These are phyloP conservation scores for Nanorana parkeri DNA, from an alignment of 2,113 vertebrate genomes.

Conservation along the genomic window DNA sequence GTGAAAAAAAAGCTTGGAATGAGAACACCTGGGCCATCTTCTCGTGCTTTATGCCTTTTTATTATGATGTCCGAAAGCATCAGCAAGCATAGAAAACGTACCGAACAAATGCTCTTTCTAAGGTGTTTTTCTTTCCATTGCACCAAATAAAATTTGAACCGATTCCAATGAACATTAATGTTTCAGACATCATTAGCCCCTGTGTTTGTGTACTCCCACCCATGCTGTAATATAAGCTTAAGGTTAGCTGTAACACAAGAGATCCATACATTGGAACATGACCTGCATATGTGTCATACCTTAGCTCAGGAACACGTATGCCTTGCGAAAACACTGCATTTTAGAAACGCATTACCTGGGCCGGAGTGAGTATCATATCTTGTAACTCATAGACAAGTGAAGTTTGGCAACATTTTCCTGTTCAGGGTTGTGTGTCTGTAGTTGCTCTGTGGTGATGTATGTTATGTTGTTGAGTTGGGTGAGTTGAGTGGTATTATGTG, in stretches of 20 bases:
- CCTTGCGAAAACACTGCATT: constrained; percentile 55
- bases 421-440: no score
- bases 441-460: no score
- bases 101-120: constrained; percentile 60
- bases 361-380: constrained; percentile 62
- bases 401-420: constrained; percentile 53
- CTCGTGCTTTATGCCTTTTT: constrained; percentile 13
- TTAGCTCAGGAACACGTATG: constrained; percentile 62
- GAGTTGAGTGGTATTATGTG: no score
- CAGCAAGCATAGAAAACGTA: constrained; percentile 52
- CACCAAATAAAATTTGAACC: constrained; percentile 56
- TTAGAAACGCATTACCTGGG: constrained; percentile 61
- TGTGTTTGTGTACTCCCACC: constrained; percentile 59
- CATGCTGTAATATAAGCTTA: constrained; percentile 60
- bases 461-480: no score
- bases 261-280: constrained; percentile 58
- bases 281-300: constrained; percentile 60
- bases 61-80: constrained; percentile 29
- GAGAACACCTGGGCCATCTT: constrained; percentile 15
- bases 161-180: constrained; percentile 24
- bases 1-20: background rate
- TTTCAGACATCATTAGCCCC: constrained; percentile 60
- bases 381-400: constrained; percentile 62
- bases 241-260: constrained; percentile 60
- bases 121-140: constrained; percentile 58